phyloP scores from a whole-genome alignment of 2,113 vertebrate genomes.

The Daboia siamensis region DNA sequence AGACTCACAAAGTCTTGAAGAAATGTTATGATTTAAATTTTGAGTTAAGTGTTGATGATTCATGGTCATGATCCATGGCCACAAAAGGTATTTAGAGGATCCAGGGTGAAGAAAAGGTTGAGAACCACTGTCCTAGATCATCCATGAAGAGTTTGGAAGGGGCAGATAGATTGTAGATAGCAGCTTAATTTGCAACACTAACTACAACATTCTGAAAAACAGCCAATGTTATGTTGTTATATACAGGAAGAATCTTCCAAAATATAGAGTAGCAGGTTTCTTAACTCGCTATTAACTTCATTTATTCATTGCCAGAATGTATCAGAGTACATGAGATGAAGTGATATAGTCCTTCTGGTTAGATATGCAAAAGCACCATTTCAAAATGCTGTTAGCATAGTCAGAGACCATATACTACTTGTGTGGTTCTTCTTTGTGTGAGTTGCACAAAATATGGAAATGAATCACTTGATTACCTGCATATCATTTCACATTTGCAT shows the following conservation, averaged over 20 bases:
- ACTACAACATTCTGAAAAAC: slow-evolving; percentile 8
- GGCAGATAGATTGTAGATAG: not conserved
- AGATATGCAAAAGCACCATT: slow-evolving; percentile 6
- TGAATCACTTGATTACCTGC: not conserved
- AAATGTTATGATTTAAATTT: not conserved
- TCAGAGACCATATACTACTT: not conserved
- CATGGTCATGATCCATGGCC: not conserved
- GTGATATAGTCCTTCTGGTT: slow-evolving; percentile 19
- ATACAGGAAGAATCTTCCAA: slow-evolving; percentile 20
- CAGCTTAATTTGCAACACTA: slow-evolving; percentile 32
- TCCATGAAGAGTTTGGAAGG: slow-evolving; percentile 16
- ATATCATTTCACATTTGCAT: slow-evolving; percentile 25
- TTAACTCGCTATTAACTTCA: slow-evolving; percentile 42
- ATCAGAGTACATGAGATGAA: not conserved
- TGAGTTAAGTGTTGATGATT: not conserved
- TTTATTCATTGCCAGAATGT: slow-evolving; percentile 35
- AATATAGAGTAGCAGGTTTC: slow-evolving; percentile 20
- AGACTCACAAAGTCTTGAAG: not conserved
- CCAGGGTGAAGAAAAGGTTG: not conserved
- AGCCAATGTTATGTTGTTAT: slow-evolving; percentile 22
- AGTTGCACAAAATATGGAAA: slow-evolving; percentile 34
- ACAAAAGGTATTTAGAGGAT: not conserved
- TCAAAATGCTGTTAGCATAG: not conserved
- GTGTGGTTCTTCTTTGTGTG: slow-evolving; percentile 26
- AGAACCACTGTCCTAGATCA: not conserved